Evolutionary conservation across 2,113 vertebrate genomes (phyloP).

Genomic region (Potamarius usumacintae): DNA sequence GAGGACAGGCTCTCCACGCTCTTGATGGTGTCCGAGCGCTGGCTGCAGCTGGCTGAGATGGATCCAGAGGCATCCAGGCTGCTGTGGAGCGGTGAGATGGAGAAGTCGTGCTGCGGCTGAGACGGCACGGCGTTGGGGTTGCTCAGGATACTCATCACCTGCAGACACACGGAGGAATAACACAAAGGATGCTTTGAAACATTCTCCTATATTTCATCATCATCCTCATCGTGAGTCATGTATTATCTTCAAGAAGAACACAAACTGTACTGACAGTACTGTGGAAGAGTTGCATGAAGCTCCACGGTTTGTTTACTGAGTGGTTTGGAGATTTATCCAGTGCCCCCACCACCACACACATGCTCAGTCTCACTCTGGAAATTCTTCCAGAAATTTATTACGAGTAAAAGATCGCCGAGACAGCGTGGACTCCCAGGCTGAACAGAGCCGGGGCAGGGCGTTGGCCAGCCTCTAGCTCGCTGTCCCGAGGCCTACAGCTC

Average conservation of each 20-base stretch:
- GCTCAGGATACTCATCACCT: slow-evolving; percentile 99
- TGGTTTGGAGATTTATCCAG: background rate
- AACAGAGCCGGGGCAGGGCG: background rate
- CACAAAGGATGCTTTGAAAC: background rate
- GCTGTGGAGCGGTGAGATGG: slow-evolving; percentile 94
- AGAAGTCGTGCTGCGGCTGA: slow-evolving; percentile 95
- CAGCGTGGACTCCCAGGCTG: background rate
- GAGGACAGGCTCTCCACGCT: slow-evolving; percentile 92
- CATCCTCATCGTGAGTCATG: background rate
- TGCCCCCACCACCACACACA: background rate
- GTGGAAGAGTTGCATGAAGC: background rate
- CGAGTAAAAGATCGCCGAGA: background rate
- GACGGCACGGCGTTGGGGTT: slow-evolving; percentile 88
- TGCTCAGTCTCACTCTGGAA: background rate
- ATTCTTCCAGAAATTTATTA: background rate
- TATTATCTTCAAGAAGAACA: background rate
- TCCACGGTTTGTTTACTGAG: background rate
- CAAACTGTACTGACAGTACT: background rate
- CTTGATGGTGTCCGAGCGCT: slow-evolving; percentile 95
- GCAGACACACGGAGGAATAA: slow-evolving; percentile 50
- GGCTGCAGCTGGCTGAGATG: slow-evolving; percentile 98
- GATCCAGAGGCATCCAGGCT: slow-evolving; percentile 89
- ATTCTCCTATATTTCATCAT: too few species aligned
- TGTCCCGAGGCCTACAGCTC: slow-evolving; percentile 60
- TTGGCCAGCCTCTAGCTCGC: slow-evolving; percentile 60